Conservation (phyloP, 1,140 invertebrate genomes). For the Diuraphis noxia region DNA sequence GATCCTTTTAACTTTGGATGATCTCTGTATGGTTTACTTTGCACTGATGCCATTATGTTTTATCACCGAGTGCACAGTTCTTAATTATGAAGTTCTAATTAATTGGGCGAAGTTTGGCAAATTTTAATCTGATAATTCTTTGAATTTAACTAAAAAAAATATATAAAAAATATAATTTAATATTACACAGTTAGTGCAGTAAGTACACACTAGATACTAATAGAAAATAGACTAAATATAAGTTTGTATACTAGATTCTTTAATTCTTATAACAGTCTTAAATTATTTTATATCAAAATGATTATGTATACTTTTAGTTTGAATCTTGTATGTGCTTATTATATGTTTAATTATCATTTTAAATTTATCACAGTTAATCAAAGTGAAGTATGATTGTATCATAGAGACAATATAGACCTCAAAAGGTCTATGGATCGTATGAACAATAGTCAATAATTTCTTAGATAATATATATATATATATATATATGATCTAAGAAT, state of each 20-base stretch:
- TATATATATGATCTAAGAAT: too few relatives aligned
- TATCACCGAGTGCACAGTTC: neutral
- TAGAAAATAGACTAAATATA: too few relatives aligned
- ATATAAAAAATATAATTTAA: neutral
- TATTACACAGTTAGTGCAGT: neutral
- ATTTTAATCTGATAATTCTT: neutral
- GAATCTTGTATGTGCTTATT: neutral
- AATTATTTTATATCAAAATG: neutral
- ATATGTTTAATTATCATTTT: neutral
- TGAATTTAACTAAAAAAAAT: neutral
- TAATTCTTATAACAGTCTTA: neutral
- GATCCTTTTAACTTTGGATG: neutral
- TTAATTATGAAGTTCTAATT: neutral
- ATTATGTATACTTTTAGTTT: neutral
- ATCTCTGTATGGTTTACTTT: neutral
- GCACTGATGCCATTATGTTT: neutral
- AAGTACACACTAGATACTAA: too few relatives aligned
- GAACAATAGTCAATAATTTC: too few relatives aligned
- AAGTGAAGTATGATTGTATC: neutral
- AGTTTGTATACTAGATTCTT: neutral
- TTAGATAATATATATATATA: too few relatives aligned
- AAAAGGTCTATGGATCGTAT: too few relatives aligned
- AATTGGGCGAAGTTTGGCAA: neutral
- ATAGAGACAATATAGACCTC: too few relatives aligned
- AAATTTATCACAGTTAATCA: neutral